These are phyloP conservation scores for Paraescarpia echinospica DNA, from an alignment of 1,140 invertebrate species.

Conservation along the genomic window DNA sequence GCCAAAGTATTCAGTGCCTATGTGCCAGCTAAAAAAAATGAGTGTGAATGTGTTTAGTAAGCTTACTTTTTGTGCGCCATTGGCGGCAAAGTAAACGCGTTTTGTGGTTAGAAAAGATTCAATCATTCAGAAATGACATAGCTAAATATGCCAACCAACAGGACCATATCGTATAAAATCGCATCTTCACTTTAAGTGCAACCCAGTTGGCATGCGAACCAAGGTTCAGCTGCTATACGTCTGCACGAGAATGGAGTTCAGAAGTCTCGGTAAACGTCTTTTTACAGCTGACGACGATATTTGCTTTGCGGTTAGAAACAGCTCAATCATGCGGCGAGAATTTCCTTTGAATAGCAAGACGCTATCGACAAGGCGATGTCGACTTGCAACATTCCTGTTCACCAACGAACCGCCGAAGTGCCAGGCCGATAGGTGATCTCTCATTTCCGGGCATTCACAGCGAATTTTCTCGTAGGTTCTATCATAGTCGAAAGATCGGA, in stretches of 20 bases:
- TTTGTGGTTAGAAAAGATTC: not conserved
- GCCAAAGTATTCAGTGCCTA: not conserved
- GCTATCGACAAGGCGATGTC: not conserved
- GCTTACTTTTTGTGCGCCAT: not conserved
- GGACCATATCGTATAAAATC: not conserved
- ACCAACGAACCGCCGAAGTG: not conserved
- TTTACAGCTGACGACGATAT: not conserved
- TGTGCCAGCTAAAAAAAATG: not conserved
- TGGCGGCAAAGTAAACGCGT: not conserved
- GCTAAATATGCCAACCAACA: not conserved
- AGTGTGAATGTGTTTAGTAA: not conserved
- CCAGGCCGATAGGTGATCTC: not conserved
- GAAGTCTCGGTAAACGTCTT: not conserved
- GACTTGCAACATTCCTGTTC: not conserved
- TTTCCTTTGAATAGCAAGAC: conserved; percentile 1
- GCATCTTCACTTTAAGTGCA: not conserved
- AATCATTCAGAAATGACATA: not conserved
- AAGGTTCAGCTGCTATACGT: not conserved
- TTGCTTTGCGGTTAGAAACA: not conserved
- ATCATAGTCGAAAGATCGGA: not conserved
- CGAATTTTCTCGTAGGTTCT: not conserved
- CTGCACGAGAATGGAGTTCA: not conserved
- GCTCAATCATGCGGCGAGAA: not conserved
- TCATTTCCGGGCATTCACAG: not conserved
- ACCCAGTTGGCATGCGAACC: not conserved